These are phyloP conservation scores for Zosterops japonicus DNA, from an alignment of 2,113 vertebrate genomes.

Conservation along the genomic window DNA sequence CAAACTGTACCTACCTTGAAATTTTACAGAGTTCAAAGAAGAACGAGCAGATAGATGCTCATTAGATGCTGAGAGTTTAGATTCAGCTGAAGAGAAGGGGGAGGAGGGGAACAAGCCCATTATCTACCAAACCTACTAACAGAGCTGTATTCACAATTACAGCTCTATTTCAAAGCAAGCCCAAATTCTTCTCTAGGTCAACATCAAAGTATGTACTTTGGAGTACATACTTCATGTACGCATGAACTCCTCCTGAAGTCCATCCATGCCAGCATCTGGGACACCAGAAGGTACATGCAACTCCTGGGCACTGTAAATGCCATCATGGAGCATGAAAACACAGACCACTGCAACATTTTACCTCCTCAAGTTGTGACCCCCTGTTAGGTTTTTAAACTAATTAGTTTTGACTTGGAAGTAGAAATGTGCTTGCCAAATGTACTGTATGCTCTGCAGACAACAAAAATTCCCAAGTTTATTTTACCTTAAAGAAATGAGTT, in stretches of 20 bases:
- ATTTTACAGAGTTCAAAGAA: background rate
- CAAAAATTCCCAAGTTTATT: background rate
- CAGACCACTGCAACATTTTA: background rate
- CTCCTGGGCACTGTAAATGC: background rate
- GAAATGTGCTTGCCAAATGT: background rate
- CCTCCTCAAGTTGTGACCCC: background rate
- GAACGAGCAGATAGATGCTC: background rate
- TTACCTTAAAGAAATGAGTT: background rate
- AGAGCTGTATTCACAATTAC: background rate
- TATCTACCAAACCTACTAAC: background rate
- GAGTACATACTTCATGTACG: background rate
- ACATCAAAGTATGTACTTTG: background rate
- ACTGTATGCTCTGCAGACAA: rapidly evolving
- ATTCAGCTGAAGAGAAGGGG: background rate
- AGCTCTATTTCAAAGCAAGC: background rate
- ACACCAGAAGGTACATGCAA: background rate
- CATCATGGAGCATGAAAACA: background rate
- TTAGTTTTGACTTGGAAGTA: background rate
- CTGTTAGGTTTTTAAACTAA: background rate
- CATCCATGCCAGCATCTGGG: background rate
- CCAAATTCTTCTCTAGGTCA: background rate
- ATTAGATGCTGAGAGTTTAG: background rate
- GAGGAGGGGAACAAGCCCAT: background rate
- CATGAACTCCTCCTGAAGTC: background rate
- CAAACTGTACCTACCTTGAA: background rate